Base-by-base conservation (phyloP, 2,888 invertebrate genomes). In the Sarcophaga subvicina region DNA sequence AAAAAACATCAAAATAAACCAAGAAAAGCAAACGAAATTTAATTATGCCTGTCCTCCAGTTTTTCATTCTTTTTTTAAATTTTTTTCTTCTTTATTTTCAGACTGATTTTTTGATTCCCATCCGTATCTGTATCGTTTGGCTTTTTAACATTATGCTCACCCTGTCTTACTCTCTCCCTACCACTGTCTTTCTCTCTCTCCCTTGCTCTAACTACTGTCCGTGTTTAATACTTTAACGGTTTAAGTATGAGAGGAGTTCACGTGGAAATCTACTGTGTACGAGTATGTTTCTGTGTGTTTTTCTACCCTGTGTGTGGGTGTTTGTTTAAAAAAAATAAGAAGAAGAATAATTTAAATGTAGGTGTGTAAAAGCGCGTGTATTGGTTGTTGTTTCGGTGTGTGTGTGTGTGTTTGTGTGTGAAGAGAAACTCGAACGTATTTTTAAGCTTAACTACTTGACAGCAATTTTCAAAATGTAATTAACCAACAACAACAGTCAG, bases 391-490 rank as follows among this genome's bases (percentile, higher is more conserved):
- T 54, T 17, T 54, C 17, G 73, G 64, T 82, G 63, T 83, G 49
- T 77, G 75, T 59, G n/a, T 81, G 67, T 22, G 22, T 22, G 73
- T n/a, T 45, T 71, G 10, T 22, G 22, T 59, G 22, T 81, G 67
- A 63, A 37, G 54, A 90, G 79, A 82, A 82, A 86, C 82, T 82
- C 85, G 54, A 82, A 82, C 82, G 86, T 72, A 86, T 80, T 86
- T 83, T 86, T 76, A 83, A 86, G 86, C 83, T 91, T 90, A 91
- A 91, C 91, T 92, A 89, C 91, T 91, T 91, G 91, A 92, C 91
- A 91, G 92, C 86, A 90, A 91, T 90, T 92, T 91, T 90, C 90
- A 91, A 91, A 92, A 91, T 92, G 92, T 91, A 91, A 92, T 92
- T 91, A 92, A 92, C 91, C 92, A 91, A 85, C 80, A 88, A 85